Evolutionary conservation across 1,140 invertebrate species (phyloP), one percentile per base, ranked within the genome.

Genomic region (Uloborus diversus): DNA sequence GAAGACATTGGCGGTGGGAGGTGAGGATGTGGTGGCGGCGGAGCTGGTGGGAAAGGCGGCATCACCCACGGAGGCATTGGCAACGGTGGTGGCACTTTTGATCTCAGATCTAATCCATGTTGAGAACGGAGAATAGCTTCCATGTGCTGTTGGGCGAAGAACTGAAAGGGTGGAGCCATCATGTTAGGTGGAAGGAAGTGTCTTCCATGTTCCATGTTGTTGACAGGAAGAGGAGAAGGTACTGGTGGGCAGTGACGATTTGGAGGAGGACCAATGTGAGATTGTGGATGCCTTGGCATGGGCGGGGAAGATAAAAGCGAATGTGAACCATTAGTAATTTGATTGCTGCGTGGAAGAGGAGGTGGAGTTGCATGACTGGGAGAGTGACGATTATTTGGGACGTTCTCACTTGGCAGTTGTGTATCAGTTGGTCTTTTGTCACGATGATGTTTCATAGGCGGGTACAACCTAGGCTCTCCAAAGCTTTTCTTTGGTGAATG

Each of bases 11-110:
- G 56, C 20, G 59, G 87, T 33, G 42, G 78, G 33, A 80, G 27
- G 83, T 78, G 71, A 42, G 82, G 84, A 4, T 90, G 88, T 62
- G 89, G 87, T 27, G 88, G 75, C 23, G 28, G 28, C 20, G 32
- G 51, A 13, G 27, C 23, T 17, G 30, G 32, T n/a, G 35, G 57
- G 13, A 62, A 62, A 11, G 69, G 69, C 7, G 64, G 76, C 76
- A 69, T 59, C 11, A 35, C 53, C 76, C 76, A 79, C 17, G 76
- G 76, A 1, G 76, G 76, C 11, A 79, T 23, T 2, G 76, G 76
- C 3, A 69, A 25, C 1, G 47, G 65, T 11, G 76, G 76, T n/a
- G 64, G 64, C 25, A 53, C 4, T 32, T 78, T 78, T 3, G 76
- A 69, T 61, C 76, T 42, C 9, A 68, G 23, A 35, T 69, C 76